Evolutionary conservation across 2,888 invertebrate genomes (phyloP), one percentile per base, ranked within the genome.

Genomic region (Oscheius sp.): DNA sequence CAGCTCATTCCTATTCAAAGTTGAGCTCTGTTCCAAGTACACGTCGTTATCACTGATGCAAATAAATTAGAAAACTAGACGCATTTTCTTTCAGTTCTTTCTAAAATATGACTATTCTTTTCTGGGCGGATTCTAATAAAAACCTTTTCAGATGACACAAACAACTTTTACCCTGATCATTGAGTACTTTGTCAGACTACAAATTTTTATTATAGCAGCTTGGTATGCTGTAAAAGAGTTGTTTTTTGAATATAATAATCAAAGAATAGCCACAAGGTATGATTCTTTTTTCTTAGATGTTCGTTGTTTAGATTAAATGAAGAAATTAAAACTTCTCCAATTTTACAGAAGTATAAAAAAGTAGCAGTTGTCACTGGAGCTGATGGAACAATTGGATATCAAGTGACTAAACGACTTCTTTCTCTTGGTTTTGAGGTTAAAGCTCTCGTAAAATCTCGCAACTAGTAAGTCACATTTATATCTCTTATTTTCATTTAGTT

Each of bases 161-260:
- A 34, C 37, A 2, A 20, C 23, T 31, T 33, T 27, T 0, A 23
- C 17, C 4, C 27, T 23, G 6, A 3, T 37, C 25, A 27, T 53
- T 23, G 65, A 53, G 61, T 31, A 61, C 17, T 45, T 73, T 20
- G 61, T 72, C 31, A 61, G 71, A 4, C 23, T 73, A 15, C 70
- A 75, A 31, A 65, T 75, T 53, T 75, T 70, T 37, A 12, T 73
- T 15, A 50, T 75, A 17, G 75, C 75, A 4, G 71, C 70, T 0
- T 65, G 33, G 20, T 65, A 71, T 23, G 72, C 70, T 1, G 29
- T 75, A 10, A 64, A 70, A 20, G 75, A 75, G 48, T 46, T 66
- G 3, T 25, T 65, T 45, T 75, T 73, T 45, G 75, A 75, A 33
- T 31, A 31, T 6, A 33, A 17, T 20, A 64, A 48, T 34, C 64